Conservation (phyloP, 2,888 invertebrate species). For the Lycocerus yunnanus region DNA sequence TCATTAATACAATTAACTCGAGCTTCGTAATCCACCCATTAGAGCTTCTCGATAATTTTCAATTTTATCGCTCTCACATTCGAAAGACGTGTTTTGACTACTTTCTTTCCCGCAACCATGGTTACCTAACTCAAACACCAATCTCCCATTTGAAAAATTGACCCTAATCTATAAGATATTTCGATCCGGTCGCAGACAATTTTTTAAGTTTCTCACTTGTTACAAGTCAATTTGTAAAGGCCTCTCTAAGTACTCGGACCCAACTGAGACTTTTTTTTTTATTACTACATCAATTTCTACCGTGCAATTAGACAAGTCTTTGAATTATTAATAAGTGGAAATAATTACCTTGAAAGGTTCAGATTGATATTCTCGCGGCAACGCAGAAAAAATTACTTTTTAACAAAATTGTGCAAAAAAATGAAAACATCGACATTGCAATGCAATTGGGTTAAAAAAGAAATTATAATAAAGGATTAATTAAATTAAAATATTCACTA, state of each 20-base stretch:
- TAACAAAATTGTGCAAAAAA: too few species aligned
- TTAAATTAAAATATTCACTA: too few species aligned
- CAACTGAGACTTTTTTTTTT: neutral
- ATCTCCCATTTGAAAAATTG: neutral
- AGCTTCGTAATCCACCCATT: neutral
- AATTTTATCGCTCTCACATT: neutral
- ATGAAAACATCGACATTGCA: too few species aligned
- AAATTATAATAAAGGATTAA: too few species aligned
- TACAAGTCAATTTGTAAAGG: neutral
- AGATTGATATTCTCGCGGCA: neutral
- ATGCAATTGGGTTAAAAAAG: too few species aligned
- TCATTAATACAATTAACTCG: conserved; percentile 23
- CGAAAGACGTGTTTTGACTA: neutral
- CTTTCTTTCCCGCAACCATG: neutral
- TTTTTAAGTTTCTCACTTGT: neutral
- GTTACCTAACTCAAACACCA: neutral
- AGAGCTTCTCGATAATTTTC: neutral
- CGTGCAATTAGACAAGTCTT: neutral
- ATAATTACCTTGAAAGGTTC: neutral
- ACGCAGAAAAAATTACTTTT: neutral
- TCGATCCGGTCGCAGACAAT: neutral
- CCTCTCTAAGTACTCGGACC: neutral
- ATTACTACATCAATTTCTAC: too few species aligned
- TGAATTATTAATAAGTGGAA: neutral
- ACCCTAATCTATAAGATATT: neutral